Evolutionary conservation across 2,797 vertebrate species (phyloP).

Genomic region (Leptodactylus fallax): DNA sequence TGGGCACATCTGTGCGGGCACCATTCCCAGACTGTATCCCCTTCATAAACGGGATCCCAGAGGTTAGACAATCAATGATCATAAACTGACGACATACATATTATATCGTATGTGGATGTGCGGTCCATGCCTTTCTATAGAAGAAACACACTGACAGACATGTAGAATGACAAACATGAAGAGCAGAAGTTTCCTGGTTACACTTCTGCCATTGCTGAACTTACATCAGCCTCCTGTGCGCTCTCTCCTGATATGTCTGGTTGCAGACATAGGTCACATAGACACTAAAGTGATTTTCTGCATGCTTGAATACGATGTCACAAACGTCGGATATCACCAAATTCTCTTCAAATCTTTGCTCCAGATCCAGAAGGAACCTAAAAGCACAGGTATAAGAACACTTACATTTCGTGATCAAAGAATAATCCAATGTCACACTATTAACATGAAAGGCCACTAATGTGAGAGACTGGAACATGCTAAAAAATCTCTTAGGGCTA

Average conservation of each 20-base stretch:
- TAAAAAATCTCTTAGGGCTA: not conserved
- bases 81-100: no score
- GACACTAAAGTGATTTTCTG: slow-evolving; percentile 85
- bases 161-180: slow-evolving; percentile 1
- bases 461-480: not conserved
- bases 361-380: slow-evolving; percentile 93
- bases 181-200: slow-evolving; percentile 26
- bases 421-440: not conserved
- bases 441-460: not conserved
- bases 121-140: no score
- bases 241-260: slow-evolving; percentile 95
- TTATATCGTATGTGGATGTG: no score
- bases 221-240: slow-evolving; percentile 94
- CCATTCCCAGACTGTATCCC: no score
- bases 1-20: no score
- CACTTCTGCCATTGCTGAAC: slow-evolving; percentile 70
- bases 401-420: not conserved
- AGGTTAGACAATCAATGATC: no score
- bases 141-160: no score
- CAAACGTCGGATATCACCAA: slow-evolving; percentile 93
- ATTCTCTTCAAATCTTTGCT: slow-evolving; percentile 91
- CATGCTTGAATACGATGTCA: slow-evolving; percentile 88
- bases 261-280: slow-evolving; percentile 96
- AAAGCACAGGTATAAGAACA: not conserved
- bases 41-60: no score